Percentiles rank a stretch among this genome's conserved stretches.
These are phyloP conservation scores for Sebastes reedi DNA, from an alignment of 2,797 vertebrate genomes.

Conservation along the genomic window DNA sequence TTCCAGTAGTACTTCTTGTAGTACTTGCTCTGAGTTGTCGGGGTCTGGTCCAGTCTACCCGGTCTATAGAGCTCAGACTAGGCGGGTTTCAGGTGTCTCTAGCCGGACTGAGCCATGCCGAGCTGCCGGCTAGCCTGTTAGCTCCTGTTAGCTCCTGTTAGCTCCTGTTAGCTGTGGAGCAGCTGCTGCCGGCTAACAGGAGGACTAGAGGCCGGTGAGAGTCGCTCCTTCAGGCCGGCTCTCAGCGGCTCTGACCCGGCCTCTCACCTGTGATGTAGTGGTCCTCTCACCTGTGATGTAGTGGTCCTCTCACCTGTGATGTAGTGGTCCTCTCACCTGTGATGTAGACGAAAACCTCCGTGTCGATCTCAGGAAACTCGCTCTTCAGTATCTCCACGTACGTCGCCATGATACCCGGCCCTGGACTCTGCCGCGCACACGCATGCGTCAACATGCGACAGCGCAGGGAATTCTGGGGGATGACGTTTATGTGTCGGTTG, in stretches of 20 bases:
- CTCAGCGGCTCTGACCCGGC: too few species aligned
- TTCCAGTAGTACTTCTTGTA: too few species aligned
- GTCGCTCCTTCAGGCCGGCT: too few species aligned
- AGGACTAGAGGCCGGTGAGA: too few species aligned
- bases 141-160: too few species aligned
- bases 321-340: constrained; percentile 83
- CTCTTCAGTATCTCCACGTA: constrained; percentile 94
- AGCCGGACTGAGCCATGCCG: background rate
- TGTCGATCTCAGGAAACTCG: constrained; percentile 96
- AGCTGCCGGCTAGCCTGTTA: background rate
- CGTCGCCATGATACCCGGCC: constrained; percentile 89
- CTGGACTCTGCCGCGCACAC: constrained; percentile 20
- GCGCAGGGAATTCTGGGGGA: constrained; percentile 56
- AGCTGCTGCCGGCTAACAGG: too few species aligned
- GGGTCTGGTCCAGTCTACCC: background rate
- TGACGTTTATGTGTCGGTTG: constrained; percentile 10
- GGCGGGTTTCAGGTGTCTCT: background rate
- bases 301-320: too few species aligned
- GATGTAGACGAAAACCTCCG: constrained; percentile 94
- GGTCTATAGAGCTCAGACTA: too few species aligned
- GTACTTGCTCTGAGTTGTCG: too few species aligned
- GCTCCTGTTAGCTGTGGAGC: too few species aligned
- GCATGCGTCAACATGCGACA: constrained; percentile 63
- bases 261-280: too few species aligned
- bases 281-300: too few species aligned